These are phyloP conservation scores for Phenacoccus solenopsis DNA, from an alignment of 1,140 invertebrate species.

Conservation along the genomic window DNA sequence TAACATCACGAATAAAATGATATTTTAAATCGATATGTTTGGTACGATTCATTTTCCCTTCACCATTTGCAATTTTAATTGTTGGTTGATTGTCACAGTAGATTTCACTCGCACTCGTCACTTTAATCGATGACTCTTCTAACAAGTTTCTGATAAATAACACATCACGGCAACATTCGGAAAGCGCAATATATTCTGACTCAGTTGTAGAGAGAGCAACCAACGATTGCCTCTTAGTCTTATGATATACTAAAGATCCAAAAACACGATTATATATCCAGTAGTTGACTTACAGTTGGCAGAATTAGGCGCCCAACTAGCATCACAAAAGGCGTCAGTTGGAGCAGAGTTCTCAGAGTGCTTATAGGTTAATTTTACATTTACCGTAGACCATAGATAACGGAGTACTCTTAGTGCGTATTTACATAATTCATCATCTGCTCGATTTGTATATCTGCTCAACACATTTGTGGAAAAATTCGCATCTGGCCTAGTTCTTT, in stretches of 20 bases:
- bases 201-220: slow-evolving; percentile 25
- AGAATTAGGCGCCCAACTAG: slow-evolving; percentile 34
- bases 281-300: slow-evolving; percentile 33
- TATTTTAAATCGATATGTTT: too few species aligned
- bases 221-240: slow-evolving; percentile 26
- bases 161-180: slow-evolving; percentile 24
- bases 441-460: too few species aligned
- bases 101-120: not conserved
- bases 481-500: not conserved
- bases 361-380: not conserved
- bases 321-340: slow-evolving; percentile 30
- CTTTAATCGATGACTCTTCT: slow-evolving; percentile 4
- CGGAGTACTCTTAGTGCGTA: not conserved
- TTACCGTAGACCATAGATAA: not conserved
- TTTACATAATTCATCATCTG: not conserved
- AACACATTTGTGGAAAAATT: too few species aligned
- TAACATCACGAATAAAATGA: too few species aligned
- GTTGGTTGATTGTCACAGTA: slow-evolving; percentile 21
- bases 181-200: slow-evolving; percentile 28
- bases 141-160: not conserved
- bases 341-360: too few species aligned
- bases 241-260: slow-evolving; percentile 29
- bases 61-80: too few species aligned
- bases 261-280: slow-evolving; percentile 30
- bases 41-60: too few species aligned